Base-by-base conservation (phyloP, 2,113 vertebrate species). In the Sylvia atricapilla region DNA sequence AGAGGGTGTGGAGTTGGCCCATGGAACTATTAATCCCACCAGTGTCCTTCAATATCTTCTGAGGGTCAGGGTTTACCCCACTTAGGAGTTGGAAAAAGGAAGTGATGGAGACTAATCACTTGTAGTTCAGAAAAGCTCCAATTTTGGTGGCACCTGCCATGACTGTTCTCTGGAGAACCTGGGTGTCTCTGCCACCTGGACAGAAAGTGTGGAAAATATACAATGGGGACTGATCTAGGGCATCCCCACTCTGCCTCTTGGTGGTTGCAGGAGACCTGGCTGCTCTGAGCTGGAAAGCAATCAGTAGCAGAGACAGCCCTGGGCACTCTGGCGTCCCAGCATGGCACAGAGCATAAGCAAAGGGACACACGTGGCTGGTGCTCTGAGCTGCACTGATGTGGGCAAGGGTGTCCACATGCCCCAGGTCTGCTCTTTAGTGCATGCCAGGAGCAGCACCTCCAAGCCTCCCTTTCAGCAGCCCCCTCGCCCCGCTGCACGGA, bases 401-500 rank as follows among this genome's bases (percentile, higher is more conserved):
- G 46, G 21, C 58, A 73, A 8, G 44, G 11, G n/a, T 62, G 21
- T 78, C 41, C 74, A 62, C 2, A 0, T 22, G 46, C n/a, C 49
- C 24, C 56, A 70, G 66, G 19, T 60, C 30, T 73, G 19, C 22
- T 56, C 47, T 67, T 67, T 28, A 62, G 24, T 13, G 17, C 12
- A 2, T 18, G 49, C 30, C 6, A 7, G 23, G 12, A 56, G 55
- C 37, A 93, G 39, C 16, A 43, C 11, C 37, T 47, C 66, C 44
- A 50, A 64, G 37, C 19, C 8, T 24, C 31, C 1, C n/a, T 70
- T 30, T 80, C 49, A 64, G 70, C 31, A 87, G 37, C 18, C 30
- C 33, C 11, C 44, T 76, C 2, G 0, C 55, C 74, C 74, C 0
- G 0, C 60, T 82, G 70, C 7, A 3, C 28, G 33, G 44, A 82